Evolutionary conservation across 2,113 vertebrate species (phyloP).

Genomic region (Turnix velox): DNA sequence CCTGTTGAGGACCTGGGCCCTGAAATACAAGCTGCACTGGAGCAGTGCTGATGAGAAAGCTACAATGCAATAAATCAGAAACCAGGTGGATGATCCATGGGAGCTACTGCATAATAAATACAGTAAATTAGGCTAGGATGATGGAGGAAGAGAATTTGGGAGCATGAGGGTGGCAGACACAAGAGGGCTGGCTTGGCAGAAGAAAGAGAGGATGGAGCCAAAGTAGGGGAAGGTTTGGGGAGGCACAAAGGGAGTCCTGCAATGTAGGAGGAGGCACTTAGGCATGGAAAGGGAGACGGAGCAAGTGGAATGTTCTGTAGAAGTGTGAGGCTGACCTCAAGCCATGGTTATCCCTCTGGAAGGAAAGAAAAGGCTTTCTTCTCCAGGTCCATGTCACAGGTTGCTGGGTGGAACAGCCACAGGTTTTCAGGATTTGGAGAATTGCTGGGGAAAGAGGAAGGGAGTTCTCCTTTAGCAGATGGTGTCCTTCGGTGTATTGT

Average conservation of each 20-base stretch:
- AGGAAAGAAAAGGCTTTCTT: not conserved
- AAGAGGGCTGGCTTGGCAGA: not conserved
- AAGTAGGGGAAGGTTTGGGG: not conserved
- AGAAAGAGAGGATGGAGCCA: accelerated
- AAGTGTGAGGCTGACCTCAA: accelerated
- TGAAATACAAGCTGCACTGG: not conserved
- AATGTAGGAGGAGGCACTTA: not conserved
- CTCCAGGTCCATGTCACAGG: not conserved
- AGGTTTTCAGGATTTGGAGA: not conserved
- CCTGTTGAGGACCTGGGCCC: not conserved
- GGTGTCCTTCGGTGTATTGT: accelerated
- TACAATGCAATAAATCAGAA: not conserved
- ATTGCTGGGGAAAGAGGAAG: not conserved
- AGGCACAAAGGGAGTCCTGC: not conserved
- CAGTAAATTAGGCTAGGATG: not conserved
- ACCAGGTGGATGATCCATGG: not conserved
- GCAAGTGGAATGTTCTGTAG: not conserved
- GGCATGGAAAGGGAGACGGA: not conserved
- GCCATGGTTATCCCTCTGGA: not conserved
- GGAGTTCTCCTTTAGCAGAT: not conserved
- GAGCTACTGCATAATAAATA: not conserved
- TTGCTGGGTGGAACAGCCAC: not conserved
- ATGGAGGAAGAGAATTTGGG: not conserved
- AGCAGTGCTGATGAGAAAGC: not conserved
- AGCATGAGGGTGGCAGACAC: not conserved